Percentiles rank a stretch among this genome's conserved stretches.
phyloP scores from a whole-genome alignment of 2,113 vertebrate species.

The Rhipidura dahli region DNA sequence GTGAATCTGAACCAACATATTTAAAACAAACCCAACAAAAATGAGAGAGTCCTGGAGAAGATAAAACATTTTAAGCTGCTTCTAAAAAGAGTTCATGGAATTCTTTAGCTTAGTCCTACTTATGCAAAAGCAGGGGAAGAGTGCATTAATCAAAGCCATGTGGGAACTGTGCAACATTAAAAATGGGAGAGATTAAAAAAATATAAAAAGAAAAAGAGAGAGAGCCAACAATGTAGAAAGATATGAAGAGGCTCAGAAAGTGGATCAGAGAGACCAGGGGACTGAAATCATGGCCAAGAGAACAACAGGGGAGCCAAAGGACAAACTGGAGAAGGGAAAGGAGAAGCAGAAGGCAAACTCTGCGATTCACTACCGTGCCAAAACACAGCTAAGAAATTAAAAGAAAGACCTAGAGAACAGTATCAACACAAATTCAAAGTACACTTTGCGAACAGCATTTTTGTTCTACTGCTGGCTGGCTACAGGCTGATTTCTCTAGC shows the following conservation, averaged over 20 bases:
- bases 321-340: background rate
- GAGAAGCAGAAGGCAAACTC: background rate
- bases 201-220: background rate
- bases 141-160: slow-evolving; percentile 36
- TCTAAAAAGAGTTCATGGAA: background rate
- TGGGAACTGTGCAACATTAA: background rate
- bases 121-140: background rate
- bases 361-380: background rate
- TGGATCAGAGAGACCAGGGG: background rate
- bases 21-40: background rate
- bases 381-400: background rate
- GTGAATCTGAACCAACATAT: background rate
- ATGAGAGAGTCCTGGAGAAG: background rate
- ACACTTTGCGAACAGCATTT: background rate
- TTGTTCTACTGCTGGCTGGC: background rate
- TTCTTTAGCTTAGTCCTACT: slow-evolving; percentile 14
- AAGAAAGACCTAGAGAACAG: background rate
- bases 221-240: background rate
- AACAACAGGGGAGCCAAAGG: slow-evolving; percentile 38
- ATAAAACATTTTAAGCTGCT: background rate
- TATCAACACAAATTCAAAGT: background rate
- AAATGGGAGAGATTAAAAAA: background rate
- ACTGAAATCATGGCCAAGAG: slow-evolving; percentile 5
- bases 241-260: slow-evolving; percentile 11
- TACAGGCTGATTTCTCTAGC: background rate